These are phyloP conservation scores for Shinisaurus crocodilurus DNA, from an alignment of 2,113 vertebrate species.

Conservation along the genomic window DNA sequence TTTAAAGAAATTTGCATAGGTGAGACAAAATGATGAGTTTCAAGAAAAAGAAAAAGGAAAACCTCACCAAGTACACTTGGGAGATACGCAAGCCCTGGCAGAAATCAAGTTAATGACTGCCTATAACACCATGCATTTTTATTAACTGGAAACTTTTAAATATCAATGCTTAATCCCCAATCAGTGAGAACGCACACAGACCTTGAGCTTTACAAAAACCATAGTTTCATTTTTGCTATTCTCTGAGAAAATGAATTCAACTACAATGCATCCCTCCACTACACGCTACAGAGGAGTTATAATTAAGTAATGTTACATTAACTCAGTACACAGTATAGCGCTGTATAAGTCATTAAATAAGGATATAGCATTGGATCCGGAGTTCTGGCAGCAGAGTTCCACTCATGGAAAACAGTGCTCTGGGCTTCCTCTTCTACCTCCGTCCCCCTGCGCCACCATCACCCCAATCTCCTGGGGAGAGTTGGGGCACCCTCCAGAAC, in stretches of 20 bases:
- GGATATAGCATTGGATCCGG: background rate
- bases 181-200: conserved; percentile 51
- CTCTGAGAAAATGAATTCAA: conserved; percentile 52
- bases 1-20: conserved; percentile 45
- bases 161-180: conserved; percentile 53
- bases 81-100: background rate
- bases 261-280: background rate
- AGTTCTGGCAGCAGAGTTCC: too few species aligned
- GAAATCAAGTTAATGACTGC: conserved; percentile 47
- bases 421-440: background rate
- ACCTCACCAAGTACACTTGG: conserved; percentile 2
- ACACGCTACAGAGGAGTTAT: background rate
- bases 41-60: background rate
- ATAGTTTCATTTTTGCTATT: conserved; percentile 49
- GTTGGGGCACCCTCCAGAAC: background rate
- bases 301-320: background rate
- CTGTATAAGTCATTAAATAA: background rate
- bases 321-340: background rate
- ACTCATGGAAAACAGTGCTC: background rate
- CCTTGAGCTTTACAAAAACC: conserved; percentile 47
- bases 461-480: background rate
- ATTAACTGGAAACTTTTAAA: conserved; percentile 47
- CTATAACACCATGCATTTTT: conserved; percentile 55
- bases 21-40: background rate
- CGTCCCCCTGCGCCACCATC: too few species aligned